These are phyloP conservation scores for Zalophus californianus DNA, from an alignment of 2,797 vertebrate species.

Conservation along the genomic window DNA sequence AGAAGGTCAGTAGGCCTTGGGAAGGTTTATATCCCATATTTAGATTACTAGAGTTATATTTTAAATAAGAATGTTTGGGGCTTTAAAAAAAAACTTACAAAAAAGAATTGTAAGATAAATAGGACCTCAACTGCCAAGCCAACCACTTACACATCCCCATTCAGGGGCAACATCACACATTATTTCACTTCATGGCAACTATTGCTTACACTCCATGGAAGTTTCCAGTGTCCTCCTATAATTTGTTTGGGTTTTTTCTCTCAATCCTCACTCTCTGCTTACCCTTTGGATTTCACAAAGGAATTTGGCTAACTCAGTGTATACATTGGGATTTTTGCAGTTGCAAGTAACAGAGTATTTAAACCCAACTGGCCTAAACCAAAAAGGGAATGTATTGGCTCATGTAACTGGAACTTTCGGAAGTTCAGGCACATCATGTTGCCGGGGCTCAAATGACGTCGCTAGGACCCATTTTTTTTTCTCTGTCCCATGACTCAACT, in stretches of 20 bases:
- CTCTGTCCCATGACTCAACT: not conserved
- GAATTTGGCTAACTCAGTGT: not conserved
- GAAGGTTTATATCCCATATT: constrained; percentile 72
- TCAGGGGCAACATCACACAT: not conserved
- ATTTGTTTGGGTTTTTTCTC: not conserved
- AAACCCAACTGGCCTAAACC: not conserved
- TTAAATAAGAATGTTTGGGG: constrained; percentile 66
- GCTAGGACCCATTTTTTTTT: not conserved
- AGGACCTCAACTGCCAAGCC: not conserved
- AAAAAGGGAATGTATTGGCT: not conserved
- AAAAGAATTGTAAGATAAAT: not conserved
- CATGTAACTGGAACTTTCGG: not conserved
- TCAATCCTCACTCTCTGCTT: not conserved
- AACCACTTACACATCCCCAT: not conserved
- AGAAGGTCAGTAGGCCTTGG: constrained; percentile 77
- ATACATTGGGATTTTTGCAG: not conserved
- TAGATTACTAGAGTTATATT: constrained; percentile 65
- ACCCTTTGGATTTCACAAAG: not conserved
- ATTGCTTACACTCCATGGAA: not conserved
- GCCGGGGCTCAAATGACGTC: not conserved
- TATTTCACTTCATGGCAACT: fast-evolving
- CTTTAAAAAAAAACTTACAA: constrained; percentile 33
- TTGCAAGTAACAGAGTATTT: not conserved
- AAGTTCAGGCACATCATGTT: not conserved
- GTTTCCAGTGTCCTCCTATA: not conserved